Evolutionary conservation across 2,888 invertebrate genomes (phyloP), one percentile per base, ranked within the genome.

Genomic region (Hecatera dysodea): DNA sequence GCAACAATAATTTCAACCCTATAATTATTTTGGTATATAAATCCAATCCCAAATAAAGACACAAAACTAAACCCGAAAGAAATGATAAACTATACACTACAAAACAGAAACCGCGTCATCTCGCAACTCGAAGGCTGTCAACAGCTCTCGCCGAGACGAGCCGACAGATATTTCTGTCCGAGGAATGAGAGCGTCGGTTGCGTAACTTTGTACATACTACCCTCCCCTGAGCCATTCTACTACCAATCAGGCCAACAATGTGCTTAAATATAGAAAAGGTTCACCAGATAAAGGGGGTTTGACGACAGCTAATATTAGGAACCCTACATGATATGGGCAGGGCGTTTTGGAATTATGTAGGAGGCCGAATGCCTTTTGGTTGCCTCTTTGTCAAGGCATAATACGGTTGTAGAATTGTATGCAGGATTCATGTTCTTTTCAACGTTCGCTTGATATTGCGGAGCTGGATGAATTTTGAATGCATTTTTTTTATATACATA

Each of bases 151-250:
- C 48, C 39, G 65, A 80, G 80, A 77, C 63, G 61, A 72, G 52
- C 82, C 86, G 81, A 82, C 86, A 83, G 87, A 90, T 90, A 92
- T 92, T 90, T 91, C 90, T 89, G 91, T 87, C 85, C 82, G 78
- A 86, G 84, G 87, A 92, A 91, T 89, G 91, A 87, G 91, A 90
- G 91, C 87, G 87, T 85, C 81, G 87, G 86, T 92, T 92, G 88
- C 87, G 86, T 92, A 93, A 92, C 86, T 81, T 83, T 81, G 81
- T 87, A 88, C 88, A n/a, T 88, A 87, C 84, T 80, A 69, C 70
- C 67, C 63, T 66, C 81, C 61, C 67, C 78, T 65, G 64, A 62
- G 78, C 77, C 78, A 72, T 82, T 71, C 70, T 72, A 70, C 78
- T 72, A 71, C 68, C 82, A 78, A 80, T 80, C 80, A 82, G 70